These are phyloP conservation scores for Eilema caniola DNA, from an alignment of 2,888 invertebrate genomes.

Conservation along the genomic window DNA sequence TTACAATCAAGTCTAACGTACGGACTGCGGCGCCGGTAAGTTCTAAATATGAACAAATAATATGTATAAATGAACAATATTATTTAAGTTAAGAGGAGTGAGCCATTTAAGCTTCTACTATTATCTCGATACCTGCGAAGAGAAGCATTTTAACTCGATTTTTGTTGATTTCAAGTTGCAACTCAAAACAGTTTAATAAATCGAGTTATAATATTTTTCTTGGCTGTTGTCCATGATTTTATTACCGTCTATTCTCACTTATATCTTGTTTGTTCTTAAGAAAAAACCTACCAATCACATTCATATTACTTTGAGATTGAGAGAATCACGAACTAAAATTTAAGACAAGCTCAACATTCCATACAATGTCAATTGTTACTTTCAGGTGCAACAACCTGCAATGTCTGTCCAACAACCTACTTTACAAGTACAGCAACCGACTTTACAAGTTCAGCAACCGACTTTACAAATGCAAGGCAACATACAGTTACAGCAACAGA, in stretches of 20 bases:
- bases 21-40: neutral
- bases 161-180: neutral
- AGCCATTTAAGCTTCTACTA: neutral
- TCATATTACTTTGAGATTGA: neutral
- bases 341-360: neutral
- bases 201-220: neutral
- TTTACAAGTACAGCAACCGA: slow-evolving; percentile 74
- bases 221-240: neutral
- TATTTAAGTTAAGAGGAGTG: neutral
- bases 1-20: neutral
- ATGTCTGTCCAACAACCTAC: slow-evolving; percentile 66
- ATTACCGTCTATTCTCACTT: neutral
- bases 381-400: slow-evolving; percentile 60
- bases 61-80: neutral
- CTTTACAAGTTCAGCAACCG: slow-evolving; percentile 44
- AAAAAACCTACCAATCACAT: neutral
- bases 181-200: neutral
- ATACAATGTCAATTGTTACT: neutral
- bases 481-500: slow-evolving; percentile 58
- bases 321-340: neutral
- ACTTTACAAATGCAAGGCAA: slow-evolving; percentile 42
- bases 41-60: neutral
- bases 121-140: neutral
- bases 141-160: neutral
- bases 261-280: neutral